Conservation (phyloP, 2,113 vertebrate genomes). For the Lipophrys pholis region DNA sequence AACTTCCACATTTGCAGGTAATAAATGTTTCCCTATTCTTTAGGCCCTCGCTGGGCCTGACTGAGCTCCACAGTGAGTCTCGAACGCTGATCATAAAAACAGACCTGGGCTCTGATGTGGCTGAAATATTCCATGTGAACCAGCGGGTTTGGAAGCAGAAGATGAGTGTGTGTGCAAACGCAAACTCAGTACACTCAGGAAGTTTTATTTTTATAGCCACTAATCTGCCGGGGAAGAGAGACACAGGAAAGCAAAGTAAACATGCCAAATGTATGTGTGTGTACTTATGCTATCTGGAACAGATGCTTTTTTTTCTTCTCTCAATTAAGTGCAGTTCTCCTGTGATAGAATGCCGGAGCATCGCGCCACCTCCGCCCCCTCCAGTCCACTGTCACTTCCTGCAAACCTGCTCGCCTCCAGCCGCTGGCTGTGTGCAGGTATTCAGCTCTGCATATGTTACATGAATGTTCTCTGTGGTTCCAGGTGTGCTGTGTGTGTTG, state of each 20-base stretch:
- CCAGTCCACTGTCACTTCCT: not conserved
- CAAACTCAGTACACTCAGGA: slow-evolving; percentile 10
- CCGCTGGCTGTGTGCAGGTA: slow-evolving; percentile 16
- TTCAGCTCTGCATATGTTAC: slow-evolving; percentile 33
- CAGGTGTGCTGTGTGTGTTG: slow-evolving; percentile 31
- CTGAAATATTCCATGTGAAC: slow-evolving; percentile 19
- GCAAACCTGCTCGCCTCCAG: slow-evolving; percentile 14
- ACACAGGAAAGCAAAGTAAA: slow-evolving; percentile 35
- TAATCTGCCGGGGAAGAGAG: slow-evolving; percentile 13
- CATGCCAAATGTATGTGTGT: slow-evolving; percentile 24
- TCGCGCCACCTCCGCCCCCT: slow-evolving; percentile 57
- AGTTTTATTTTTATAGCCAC: slow-evolving; percentile 48
- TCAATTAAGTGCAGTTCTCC: slow-evolving; percentile 18
- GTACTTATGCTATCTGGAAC: slow-evolving; percentile 24
- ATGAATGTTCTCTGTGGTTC: slow-evolving; percentile 32
- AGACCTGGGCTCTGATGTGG: slow-evolving; percentile 17
- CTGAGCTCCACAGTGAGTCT: not conserved
- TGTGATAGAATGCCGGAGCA: slow-evolving; percentile 51
- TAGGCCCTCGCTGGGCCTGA: not conserved
- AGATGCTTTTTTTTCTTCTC: slow-evolving; percentile 52
- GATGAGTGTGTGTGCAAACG: not conserved
- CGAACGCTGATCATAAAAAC: slow-evolving; percentile 24
- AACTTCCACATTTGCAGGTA: no score
- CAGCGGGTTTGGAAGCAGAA: not conserved
- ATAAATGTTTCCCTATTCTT: no score